phyloP scores from a whole-genome alignment of 2,797 vertebrate species.

The Antrozous pallidus region DNA sequence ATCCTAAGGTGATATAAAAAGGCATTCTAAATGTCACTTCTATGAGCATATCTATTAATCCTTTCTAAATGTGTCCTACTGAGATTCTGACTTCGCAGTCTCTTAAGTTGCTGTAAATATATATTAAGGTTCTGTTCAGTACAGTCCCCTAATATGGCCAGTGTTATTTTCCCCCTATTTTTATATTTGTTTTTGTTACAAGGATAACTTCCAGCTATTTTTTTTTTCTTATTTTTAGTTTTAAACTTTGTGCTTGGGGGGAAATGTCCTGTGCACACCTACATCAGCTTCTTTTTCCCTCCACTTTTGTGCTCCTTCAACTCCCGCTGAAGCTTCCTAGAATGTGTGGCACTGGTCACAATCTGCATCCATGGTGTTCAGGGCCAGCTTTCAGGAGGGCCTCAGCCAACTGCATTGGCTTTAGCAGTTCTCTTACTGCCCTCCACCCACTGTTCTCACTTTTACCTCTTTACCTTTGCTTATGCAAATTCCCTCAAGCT shows the following conservation, averaged over 20 bases:
- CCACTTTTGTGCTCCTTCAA: neutral
- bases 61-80: neutral
- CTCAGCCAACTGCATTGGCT: neutral
- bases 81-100: neutral
- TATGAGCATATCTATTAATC: neutral
- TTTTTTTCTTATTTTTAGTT: neutral
- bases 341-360: neutral
- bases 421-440: neutral
- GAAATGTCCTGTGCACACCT: neutral
- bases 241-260: neutral
- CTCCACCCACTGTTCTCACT: neutral
- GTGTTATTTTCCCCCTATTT: neutral
- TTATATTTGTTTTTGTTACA: neutral
- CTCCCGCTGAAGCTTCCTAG: neutral
- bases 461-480: neutral
- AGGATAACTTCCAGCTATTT: neutral
- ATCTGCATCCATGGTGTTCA: neutral
- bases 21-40: neutral
- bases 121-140: neutral
- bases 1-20: constrained; percentile 7
- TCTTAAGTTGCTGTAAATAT: neutral
- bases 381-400: neutral
- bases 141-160: neutral
- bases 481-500: neutral
- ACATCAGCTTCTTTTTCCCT: neutral